Evolutionary conservation across 2,113 vertebrate genomes (phyloP).

Genomic region (Cromileptes altivelis): DNA sequence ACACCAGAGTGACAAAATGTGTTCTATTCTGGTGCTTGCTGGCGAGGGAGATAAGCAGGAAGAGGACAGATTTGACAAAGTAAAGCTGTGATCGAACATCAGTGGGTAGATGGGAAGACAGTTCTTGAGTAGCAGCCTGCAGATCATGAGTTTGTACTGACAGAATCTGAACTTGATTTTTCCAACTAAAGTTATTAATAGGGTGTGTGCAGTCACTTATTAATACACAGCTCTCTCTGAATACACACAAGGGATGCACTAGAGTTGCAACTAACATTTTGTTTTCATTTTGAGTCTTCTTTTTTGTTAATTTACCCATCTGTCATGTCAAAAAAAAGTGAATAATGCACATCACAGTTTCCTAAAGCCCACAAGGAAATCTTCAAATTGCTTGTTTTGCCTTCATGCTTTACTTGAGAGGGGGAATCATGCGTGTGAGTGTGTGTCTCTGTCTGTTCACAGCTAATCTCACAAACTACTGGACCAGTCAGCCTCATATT

Average conservation of each 20-base stretch:
- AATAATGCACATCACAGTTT: neutral
- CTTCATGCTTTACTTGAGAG: no score
- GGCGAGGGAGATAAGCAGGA: constrained; percentile 22
- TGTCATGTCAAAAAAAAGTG: neutral
- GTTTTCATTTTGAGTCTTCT: neutral
- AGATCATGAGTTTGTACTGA: constrained; percentile 20
- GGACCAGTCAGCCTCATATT: no score
- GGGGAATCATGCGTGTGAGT: no score
- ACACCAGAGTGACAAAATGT: constrained; percentile 28
- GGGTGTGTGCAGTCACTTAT: neutral
- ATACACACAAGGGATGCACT: neutral
- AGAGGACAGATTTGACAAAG: constrained; percentile 39
- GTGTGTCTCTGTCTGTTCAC: no score
- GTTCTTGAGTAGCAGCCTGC: constrained; percentile 36
- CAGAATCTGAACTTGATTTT: constrained; percentile 24
- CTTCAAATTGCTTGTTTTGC: neutral
- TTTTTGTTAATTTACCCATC: neutral
- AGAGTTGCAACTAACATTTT: neutral
- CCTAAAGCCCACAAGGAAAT: no score
- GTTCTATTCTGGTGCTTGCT: constrained; percentile 40
- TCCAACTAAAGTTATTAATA: constrained; percentile 9
- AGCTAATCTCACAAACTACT: no score
- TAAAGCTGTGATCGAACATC: constrained; percentile 50
- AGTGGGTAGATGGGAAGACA: constrained; percentile 28
- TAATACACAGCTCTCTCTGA: neutral